Evolutionary conservation across 2,888 invertebrate genomes (phyloP).

Genomic region (Saturnia pavonia): DNA sequence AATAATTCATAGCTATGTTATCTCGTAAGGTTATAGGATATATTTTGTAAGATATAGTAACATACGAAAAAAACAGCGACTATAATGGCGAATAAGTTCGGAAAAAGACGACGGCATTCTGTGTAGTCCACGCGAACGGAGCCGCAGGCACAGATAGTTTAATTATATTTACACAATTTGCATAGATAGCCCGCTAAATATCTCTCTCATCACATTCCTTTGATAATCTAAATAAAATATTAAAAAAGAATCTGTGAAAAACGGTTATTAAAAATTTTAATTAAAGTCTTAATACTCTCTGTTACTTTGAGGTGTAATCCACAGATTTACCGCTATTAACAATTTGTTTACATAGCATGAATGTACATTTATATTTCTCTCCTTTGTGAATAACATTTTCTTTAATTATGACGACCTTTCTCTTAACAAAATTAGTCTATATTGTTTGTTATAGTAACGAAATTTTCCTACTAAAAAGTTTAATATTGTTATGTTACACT

Average conservation of each 20-base stretch:
- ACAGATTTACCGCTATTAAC: constrained; percentile 9
- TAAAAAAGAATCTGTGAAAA: constrained; percentile 1
- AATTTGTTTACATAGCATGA: neutral
- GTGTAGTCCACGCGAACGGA: no score
- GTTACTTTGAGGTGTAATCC: neutral
- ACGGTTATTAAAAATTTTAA: neutral
- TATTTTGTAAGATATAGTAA: no score
- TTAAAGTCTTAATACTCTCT: neutral
- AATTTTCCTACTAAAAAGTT: neutral
- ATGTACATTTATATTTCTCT: constrained; percentile 4
- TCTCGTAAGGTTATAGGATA: no score
- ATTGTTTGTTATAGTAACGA: neutral
- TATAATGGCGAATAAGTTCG: no score
- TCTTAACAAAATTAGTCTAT: neutral
- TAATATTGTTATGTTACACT: neutral
- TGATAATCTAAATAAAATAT: neutral
- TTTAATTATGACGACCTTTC: neutral
- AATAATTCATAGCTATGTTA: no score
- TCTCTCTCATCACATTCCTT: neutral
- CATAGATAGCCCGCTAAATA: neutral
- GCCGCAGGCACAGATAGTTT: no score
- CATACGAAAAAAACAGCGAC: no score
- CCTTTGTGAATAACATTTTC: neutral
- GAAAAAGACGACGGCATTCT: no score
- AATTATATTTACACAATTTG: neutral